Conservation (phyloP, 1,140 invertebrate species). For the Probaryconus sp. region DNA sequence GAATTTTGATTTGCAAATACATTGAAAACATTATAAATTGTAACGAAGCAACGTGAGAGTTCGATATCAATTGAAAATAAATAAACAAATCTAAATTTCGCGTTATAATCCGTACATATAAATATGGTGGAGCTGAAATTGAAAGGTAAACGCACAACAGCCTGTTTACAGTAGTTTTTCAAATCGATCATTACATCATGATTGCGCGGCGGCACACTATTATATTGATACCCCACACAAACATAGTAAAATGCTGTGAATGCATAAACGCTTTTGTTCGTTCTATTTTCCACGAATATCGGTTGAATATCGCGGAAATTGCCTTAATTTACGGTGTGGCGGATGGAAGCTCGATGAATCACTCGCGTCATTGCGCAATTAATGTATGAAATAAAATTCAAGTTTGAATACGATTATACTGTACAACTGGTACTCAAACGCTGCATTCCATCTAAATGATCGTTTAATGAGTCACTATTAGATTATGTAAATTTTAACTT, state of each 20-base stretch:
- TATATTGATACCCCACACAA: slow-evolving; percentile 37
- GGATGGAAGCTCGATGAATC: slow-evolving; percentile 67
- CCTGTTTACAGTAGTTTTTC: slow-evolving; percentile 46
- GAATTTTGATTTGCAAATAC: no score
- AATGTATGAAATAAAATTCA: slow-evolving; percentile 68
- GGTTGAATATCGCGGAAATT: slow-evolving; percentile 64
- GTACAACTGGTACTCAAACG: slow-evolving; percentile 31
- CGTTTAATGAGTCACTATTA: slow-evolving; percentile 36
- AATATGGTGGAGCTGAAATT: slow-evolving; percentile 27
- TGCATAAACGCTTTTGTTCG: slow-evolving; percentile 18
- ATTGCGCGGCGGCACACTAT: slow-evolving; percentile 23
- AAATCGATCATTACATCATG: slow-evolving; percentile 33
- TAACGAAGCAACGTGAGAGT: no score
- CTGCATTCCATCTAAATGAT: slow-evolving; percentile 35
- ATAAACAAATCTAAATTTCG: no score
- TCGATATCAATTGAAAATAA: no score
- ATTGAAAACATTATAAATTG: no score
- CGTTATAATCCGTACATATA: slow-evolving; percentile 9
- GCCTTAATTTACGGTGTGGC: slow-evolving; percentile 65
- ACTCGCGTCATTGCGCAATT: slow-evolving; percentile 65
- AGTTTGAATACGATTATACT: slow-evolving; percentile 43
- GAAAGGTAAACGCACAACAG: slow-evolving; percentile 32
- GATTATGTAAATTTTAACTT: slow-evolving; percentile 25
- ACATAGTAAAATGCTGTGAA: slow-evolving; percentile 41
- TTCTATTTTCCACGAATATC: slow-evolving; percentile 47